Percentiles rank a stretch among this genome's conserved stretches.
These are phyloP conservation scores for Listrodromus nycthemerus DNA, from an alignment of 2,888 invertebrate species.

Conservation along the genomic window DNA sequence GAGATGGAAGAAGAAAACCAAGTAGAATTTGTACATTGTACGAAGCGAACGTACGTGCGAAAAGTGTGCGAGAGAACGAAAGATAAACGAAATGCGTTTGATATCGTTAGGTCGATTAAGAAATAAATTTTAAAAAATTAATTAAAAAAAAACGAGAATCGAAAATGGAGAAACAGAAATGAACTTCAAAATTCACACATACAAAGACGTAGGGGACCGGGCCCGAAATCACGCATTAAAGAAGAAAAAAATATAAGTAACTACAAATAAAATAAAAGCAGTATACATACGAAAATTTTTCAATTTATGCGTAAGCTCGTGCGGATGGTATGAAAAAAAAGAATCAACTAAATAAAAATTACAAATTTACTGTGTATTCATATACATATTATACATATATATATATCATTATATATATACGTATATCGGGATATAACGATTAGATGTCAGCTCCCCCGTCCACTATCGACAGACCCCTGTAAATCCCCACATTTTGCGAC, in stretches of 20 bases:
- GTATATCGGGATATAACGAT: slow-evolving; percentile 79
- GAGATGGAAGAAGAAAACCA: slow-evolving; percentile 14
- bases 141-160: slow-evolving; percentile 28
- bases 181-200: slow-evolving; percentile 38
- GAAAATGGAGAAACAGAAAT: slow-evolving; percentile 38
- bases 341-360: slow-evolving; percentile 72
- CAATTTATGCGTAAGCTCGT: slow-evolving; percentile 61
- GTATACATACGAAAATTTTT: slow-evolving; percentile 55
- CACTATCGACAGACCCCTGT: slow-evolving; percentile 70
- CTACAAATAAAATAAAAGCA: slow-evolving; percentile 41
- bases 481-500: slow-evolving; percentile 32
- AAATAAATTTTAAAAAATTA: slow-evolving; percentile 41
- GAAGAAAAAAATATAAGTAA: slow-evolving; percentile 35
- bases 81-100: slow-evolving; percentile 23
- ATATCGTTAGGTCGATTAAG: slow-evolving; percentile 38
- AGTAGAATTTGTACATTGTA: slow-evolving; percentile 62
- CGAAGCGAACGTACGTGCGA: slow-evolving; percentile 34
- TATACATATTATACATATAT: slow-evolving; percentile 79
- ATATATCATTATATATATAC: slow-evolving; percentile 82
- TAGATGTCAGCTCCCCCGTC: slow-evolving; percentile 79
- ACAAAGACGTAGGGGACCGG: slow-evolving; percentile 43
- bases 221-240: slow-evolving; percentile 52
- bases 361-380: slow-evolving; percentile 80
- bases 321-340: slow-evolving; percentile 61
- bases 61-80: slow-evolving; percentile 18